Percentiles rank a stretch among this genome's conserved stretches.
Evolutionary conservation across 2,888 invertebrate genomes (phyloP).

Genomic region (Allolobophora icterica): DNA sequence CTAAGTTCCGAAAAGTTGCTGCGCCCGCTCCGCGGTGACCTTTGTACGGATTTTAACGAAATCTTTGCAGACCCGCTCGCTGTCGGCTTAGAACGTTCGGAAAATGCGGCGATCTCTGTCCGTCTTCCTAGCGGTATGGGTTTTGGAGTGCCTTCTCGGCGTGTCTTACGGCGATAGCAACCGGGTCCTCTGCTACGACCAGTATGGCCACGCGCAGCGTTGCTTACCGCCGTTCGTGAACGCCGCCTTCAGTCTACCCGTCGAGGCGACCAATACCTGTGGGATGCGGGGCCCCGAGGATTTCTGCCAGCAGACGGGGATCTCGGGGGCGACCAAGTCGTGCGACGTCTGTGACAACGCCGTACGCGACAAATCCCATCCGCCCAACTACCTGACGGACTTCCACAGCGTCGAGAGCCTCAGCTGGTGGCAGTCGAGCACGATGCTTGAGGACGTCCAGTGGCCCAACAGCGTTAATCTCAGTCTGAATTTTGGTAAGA

Average conservation of each 20-base stretch:
- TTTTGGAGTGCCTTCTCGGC: background rate
- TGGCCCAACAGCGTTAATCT: constrained; percentile 90
- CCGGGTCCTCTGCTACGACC: constrained; percentile 60
- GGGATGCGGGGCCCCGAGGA: constrained; percentile 74
- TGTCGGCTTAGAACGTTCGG: background rate
- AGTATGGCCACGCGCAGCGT: constrained; percentile 70
- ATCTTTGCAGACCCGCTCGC: background rate
- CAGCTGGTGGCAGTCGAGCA: constrained; percentile 73
- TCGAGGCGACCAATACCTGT: constrained; percentile 95
- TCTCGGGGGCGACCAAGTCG: constrained; percentile 73
- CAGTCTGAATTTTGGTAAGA: constrained; percentile 81
- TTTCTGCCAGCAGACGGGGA: constrained; percentile 87
- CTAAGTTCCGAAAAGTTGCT: background rate
- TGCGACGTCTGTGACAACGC: constrained; percentile 71
- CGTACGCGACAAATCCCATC: constrained; percentile 72
- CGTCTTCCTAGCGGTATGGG: background rate
- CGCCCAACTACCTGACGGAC: constrained; percentile 84
- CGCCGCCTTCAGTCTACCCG: constrained; percentile 86
- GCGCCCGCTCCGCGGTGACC: background rate
- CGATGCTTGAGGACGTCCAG: constrained; percentile 89
- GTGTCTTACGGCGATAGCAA: background rate
- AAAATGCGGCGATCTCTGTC: constrained; percentile 14
- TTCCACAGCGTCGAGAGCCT: constrained; percentile 76
- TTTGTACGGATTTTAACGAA: constrained; percentile 9
- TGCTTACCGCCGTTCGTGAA: constrained; percentile 96